A percentile compares a stretch with the other conserved stretches of the same genome.
phyloP scores from a whole-genome alignment of 2,113 vertebrate species.

The Ophiodon elongatus region DNA sequence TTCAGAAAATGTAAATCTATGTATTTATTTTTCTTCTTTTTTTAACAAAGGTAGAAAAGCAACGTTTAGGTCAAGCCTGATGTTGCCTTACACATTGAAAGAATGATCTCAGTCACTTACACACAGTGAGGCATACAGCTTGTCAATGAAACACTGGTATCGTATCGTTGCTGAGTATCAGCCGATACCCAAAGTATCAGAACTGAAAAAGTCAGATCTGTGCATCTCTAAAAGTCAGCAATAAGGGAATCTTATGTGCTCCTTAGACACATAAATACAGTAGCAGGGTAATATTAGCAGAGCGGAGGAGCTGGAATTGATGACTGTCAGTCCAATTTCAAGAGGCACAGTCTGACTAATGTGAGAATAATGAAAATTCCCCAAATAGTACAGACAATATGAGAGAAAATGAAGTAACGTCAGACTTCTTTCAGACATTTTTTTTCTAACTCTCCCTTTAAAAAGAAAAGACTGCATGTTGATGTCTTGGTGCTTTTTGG shows the following conservation, averaged over 20 bases:
- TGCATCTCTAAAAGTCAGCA: not conserved
- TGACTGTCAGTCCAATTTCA: constrained; percentile 42
- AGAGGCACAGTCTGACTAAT: constrained; percentile 22
- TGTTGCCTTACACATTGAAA: not conserved
- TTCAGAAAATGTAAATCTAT: not conserved
- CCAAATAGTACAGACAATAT: constrained; percentile 4
- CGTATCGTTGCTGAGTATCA: not conserved
- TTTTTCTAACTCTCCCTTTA: not conserved
- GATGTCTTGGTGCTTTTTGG: not conserved
- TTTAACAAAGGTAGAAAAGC: too few species aligned
- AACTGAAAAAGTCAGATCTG: not conserved
- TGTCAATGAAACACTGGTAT: not conserved
- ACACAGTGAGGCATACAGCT: too few species aligned
- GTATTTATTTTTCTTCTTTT: too few species aligned
- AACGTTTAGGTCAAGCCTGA: not conserved
- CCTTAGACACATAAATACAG: constrained; percentile 19
- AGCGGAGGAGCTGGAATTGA: constrained; percentile 16
- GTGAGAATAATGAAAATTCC: constrained; percentile 40
- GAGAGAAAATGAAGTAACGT: constrained; percentile 7
- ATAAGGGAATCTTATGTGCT: constrained; percentile 22
- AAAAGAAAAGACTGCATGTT: not conserved
- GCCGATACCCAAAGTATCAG: not conserved
- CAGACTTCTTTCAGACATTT: not conserved
- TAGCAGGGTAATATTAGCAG: constrained; percentile 24
- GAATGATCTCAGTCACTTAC: not conserved